These are phyloP conservation scores for Pteropus rufus DNA, from an alignment of 2,797 vertebrate species.

Conservation along the genomic window DNA sequence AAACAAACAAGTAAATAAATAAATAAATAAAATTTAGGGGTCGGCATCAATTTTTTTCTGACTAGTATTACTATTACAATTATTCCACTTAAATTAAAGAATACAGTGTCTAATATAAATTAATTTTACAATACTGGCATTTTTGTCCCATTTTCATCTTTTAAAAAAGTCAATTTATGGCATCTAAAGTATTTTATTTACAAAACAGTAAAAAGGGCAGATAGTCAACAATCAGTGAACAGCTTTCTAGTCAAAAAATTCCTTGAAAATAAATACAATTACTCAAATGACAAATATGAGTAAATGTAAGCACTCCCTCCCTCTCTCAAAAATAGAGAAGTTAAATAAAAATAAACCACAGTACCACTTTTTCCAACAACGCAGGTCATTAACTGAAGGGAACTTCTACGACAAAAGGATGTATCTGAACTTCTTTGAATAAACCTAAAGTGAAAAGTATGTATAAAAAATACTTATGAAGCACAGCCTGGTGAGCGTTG, in stretches of 20 bases:
- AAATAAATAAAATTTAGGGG: neutral
- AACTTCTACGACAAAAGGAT: constrained; percentile 26
- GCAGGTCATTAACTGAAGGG: constrained; percentile 12
- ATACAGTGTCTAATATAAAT: neutral
- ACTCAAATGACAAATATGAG: constrained; percentile 38
- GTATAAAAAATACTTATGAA: neutral
- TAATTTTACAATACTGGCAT: constrained; percentile 27
- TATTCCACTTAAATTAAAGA: neutral
- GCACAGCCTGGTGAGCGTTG: neutral
- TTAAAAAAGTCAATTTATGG: neutral
- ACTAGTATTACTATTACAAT: neutral
- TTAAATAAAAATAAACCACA: constrained; percentile 41
- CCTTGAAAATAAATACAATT: constrained; percentile 45
- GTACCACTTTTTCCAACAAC: neutral
- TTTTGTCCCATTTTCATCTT: constrained; percentile 5
- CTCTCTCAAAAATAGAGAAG: neutral
- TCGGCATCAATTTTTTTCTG: constrained; percentile 2
- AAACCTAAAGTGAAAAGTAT: neutral
- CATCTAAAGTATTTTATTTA: neutral
- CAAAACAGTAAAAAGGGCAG: neutral
- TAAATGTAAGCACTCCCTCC: neutral
- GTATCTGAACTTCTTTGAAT: neutral
- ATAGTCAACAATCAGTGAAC: neutral
- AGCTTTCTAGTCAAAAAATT: constrained; percentile 49
- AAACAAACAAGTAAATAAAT: too few relatives aligned